phyloP scores from a whole-genome alignment of 2,888 invertebrate species.

The Tipula helvola region DNA sequence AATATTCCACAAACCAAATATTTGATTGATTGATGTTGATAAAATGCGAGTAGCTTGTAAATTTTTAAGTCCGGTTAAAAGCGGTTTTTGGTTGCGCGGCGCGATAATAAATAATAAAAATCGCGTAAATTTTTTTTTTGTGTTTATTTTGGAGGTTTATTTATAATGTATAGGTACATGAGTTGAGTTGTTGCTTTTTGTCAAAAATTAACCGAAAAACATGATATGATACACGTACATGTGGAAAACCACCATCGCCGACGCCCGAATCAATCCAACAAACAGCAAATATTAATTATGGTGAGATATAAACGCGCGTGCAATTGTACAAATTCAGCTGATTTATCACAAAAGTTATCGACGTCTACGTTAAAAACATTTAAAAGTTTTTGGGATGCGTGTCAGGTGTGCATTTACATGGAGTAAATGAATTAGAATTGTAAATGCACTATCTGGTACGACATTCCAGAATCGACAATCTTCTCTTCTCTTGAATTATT shows the following conservation, averaged over 20 bases:
- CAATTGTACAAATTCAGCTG: not conserved
- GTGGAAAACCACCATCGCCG: too few relatives aligned
- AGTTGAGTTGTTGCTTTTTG: not conserved
- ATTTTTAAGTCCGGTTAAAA: not conserved
- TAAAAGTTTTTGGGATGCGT: constrained; percentile 64
- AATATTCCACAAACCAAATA: not conserved
- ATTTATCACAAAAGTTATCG: not conserved
- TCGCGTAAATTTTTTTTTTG: not conserved
- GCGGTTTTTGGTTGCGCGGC: not conserved
- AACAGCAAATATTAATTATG: too few relatives aligned
- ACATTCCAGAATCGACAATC: constrained; percentile 64
- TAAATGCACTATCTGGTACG: constrained; percentile 99
- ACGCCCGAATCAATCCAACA: too few relatives aligned
- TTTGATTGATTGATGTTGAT: not conserved
- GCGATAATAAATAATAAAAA: not conserved
- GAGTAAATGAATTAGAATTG: constrained; percentile 49
- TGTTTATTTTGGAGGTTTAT: not conserved
- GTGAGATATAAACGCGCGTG: not conserved
- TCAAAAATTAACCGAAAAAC: not conserved
- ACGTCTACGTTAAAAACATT: constrained; percentile 27
- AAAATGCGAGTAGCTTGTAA: not conserved
- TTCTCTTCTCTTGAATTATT: constrained; percentile 18
- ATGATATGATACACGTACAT: too few relatives aligned
- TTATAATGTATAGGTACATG: not conserved
- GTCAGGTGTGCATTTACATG: constrained; percentile 98